These are phyloP conservation scores for Morinoia aosen DNA, from an alignment of 2,888 invertebrate species.

Conservation along the genomic window DNA sequence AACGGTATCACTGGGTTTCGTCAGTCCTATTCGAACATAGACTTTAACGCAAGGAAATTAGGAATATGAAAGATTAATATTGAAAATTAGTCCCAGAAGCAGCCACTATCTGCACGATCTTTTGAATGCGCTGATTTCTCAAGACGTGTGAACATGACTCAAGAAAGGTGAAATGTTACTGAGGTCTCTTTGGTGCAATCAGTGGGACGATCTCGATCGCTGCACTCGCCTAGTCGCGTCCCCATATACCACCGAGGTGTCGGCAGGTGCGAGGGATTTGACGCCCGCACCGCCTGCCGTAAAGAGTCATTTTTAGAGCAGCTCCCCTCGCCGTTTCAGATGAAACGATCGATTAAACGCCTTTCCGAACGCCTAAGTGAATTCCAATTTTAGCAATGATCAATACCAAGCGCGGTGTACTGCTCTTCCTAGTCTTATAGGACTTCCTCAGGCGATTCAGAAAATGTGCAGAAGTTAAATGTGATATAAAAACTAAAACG, in stretches of 20 bases:
- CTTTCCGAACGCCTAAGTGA: not conserved
- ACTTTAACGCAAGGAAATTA: not conserved
- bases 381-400: not conserved
- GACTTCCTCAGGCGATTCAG: not conserved
- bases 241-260: not conserved
- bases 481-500: not conserved
- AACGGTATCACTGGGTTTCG: not conserved
- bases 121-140: not conserved
- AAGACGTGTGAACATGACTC: not conserved
- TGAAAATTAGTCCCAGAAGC: not conserved
- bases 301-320: slow-evolving; percentile 8
- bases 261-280: not conserved
- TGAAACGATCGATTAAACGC: not conserved
- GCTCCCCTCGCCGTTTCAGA: not conserved
- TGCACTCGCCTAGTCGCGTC: not conserved
- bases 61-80: not conserved
- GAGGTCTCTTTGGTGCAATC: not conserved
- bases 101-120: not conserved
- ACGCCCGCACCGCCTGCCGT: not conserved
- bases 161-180: not conserved
- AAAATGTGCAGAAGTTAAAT: not conserved
- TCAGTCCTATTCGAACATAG: not conserved
- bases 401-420: not conserved
- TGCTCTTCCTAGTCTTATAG: not conserved
- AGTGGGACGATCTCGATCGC: not conserved